Percentiles rank a stretch among this genome's conserved stretches.
Evolutionary conservation across 2,888 invertebrate species (phyloP).

Genomic region (Synanthedon vespiformis): DNA sequence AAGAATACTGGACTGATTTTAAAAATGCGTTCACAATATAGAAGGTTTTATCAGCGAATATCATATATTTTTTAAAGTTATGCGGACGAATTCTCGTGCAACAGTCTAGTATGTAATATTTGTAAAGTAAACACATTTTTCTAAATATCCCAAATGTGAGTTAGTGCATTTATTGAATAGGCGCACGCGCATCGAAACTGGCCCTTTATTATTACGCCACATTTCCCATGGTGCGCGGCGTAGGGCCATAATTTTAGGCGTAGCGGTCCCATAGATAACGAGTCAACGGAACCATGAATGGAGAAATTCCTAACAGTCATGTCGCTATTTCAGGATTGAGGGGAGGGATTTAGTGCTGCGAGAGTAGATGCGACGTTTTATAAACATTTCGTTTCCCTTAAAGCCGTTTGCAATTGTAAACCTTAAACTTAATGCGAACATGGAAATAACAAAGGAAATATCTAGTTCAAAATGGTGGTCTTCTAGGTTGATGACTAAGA

Average conservation of each 20-base stretch:
- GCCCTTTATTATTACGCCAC: conserved; percentile 15
- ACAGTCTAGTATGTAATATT: too few species aligned
- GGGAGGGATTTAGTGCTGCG: not conserved
- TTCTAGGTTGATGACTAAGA: too few species aligned
- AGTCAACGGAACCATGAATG: conserved; percentile 27
- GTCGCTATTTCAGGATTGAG: conserved; percentile 22
- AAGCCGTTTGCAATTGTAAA: not conserved
- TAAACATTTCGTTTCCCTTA: not conserved
- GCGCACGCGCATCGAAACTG: conserved; percentile 1
- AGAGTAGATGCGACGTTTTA: not conserved
- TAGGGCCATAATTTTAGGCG: conserved; percentile 21
- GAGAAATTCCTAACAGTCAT: conserved; percentile 31
- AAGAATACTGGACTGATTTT: too few species aligned
- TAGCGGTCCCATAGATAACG: conserved; percentile 18
- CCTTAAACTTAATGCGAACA: too few species aligned
- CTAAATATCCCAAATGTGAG: too few species aligned
- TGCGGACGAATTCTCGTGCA: too few species aligned
- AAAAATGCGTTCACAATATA: too few species aligned
- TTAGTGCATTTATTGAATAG: not conserved
- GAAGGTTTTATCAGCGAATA: too few species aligned
- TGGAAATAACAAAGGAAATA: too few species aligned
- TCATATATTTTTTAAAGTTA: too few species aligned
- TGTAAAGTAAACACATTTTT: too few species aligned
- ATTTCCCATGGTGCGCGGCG: conserved; percentile 10
- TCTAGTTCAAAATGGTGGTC: too few species aligned